Conservation (phyloP, 2,113 vertebrate genomes). For the Prietella phreatophila region DNA sequence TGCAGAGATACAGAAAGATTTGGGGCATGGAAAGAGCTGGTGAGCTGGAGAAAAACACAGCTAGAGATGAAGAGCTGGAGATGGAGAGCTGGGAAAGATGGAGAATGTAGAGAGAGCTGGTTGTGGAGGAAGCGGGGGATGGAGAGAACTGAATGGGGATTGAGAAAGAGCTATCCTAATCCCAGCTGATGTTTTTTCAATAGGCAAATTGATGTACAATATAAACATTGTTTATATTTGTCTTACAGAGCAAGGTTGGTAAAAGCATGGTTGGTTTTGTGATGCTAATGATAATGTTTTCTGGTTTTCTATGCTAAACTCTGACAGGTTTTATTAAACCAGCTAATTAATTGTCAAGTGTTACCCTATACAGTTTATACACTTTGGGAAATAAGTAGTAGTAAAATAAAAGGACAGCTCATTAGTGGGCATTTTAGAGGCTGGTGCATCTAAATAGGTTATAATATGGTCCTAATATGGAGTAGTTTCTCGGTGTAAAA, state of each 20-base stretch:
- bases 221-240: neutral
- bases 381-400: neutral
- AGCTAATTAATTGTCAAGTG: neutral
- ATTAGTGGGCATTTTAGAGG: neutral
- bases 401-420: slow-evolving; percentile 1
- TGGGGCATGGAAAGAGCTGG: neutral
- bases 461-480: too few relatives aligned
- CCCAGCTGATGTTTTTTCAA: neutral
- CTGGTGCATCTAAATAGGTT: neutral
- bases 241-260: neutral
- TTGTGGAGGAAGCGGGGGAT: neutral
- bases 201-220: neutral
- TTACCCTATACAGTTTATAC: neutral
- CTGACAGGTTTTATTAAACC: neutral
- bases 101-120: neutral
- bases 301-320: neutral
- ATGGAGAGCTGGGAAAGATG: neutral
- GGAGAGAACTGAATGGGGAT: neutral
- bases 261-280: neutral
- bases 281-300: neutral
- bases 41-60: neutral
- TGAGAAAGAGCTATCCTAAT: neutral
- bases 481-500: neutral
- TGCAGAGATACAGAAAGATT: neutral
- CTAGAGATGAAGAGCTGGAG: neutral